phyloP scores from a whole-genome alignment of 2,797 vertebrate genomes.

The Pseudochirops corinnae region DNA sequence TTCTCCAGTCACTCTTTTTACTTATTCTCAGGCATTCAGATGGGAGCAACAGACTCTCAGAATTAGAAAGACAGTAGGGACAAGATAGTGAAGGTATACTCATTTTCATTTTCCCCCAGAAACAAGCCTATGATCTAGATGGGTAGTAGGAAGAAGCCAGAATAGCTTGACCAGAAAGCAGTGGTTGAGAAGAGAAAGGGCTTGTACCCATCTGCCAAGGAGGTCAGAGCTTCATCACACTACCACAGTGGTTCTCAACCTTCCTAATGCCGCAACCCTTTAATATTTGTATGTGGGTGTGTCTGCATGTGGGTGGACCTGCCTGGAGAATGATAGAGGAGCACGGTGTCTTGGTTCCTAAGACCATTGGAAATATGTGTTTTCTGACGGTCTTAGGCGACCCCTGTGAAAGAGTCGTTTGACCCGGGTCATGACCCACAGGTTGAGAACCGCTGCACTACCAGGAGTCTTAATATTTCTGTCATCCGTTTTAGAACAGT shows the following conservation, averaged over 20 bases:
- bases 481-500: conserved; percentile 23
- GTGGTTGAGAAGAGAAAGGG: conserved; percentile 25
- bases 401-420: too few relatives aligned
- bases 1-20: not conserved
- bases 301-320: too few relatives aligned
- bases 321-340: too few relatives aligned
- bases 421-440: too few relatives aligned
- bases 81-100: not conserved
- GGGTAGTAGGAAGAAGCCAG: not conserved
- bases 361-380: too few relatives aligned
- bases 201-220: not conserved
- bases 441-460: too few relatives aligned
- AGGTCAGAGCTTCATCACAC: not conserved
- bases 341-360: too few relatives aligned
- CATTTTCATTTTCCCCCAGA: not conserved
- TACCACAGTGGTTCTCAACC: not conserved
- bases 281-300: too few relatives aligned
- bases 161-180: conserved; percentile 32
- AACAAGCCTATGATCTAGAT: conserved; percentile 7
- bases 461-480: conserved; percentile 22
- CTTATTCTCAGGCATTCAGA: conserved; percentile 22
- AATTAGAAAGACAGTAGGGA: not conserved
- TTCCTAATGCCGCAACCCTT: too few relatives aligned
- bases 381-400: too few relatives aligned
- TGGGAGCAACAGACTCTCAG: not conserved